Conservation (phyloP, 1,140 invertebrate species). For the Penaeus chinensis region DNA sequence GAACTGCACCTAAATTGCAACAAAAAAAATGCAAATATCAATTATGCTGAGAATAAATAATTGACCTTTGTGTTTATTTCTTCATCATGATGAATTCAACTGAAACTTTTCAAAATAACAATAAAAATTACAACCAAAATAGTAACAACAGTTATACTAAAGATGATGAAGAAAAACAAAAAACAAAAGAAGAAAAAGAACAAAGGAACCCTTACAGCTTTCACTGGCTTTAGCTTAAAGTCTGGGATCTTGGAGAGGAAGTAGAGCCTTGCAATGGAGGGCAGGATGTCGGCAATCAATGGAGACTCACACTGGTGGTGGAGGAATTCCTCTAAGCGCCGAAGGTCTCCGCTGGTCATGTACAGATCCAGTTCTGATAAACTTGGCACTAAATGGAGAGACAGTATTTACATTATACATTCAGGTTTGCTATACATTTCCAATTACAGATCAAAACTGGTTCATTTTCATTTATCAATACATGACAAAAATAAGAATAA, state of each 20-base stretch:
- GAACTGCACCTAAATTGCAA: not conserved
- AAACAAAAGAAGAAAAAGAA: not conserved
- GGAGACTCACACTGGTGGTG: conserved; percentile 95
- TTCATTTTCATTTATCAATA: not conserved
- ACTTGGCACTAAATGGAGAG: conserved; percentile 21
- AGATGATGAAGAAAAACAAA: not conserved
- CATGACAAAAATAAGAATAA: too few relatives aligned
- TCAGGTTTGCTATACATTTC: not conserved
- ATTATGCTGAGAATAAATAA: too few relatives aligned
- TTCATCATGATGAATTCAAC: too few relatives aligned
- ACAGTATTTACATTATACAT: not conserved
- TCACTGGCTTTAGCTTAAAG: conserved; percentile 80
- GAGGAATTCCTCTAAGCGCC: conserved; percentile 90
- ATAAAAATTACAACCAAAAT: not conserved
- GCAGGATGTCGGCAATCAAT: conserved; percentile 90
- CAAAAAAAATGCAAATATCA: too few relatives aligned
- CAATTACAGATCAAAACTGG: not conserved
- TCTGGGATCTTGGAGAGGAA: conserved; percentile 81
- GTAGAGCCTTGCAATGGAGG: conserved; percentile 81
- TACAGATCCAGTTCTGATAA: conserved; percentile 76
- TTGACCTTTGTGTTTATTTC: too few relatives aligned
- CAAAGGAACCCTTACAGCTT: conserved; percentile 76
- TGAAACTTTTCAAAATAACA: too few relatives aligned
- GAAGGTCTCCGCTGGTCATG: conserved; percentile 87
- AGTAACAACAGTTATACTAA: not conserved